Base-by-base conservation (phyloP, 1,140 invertebrate species). In the Neocloeon triangulifer region DNA sequence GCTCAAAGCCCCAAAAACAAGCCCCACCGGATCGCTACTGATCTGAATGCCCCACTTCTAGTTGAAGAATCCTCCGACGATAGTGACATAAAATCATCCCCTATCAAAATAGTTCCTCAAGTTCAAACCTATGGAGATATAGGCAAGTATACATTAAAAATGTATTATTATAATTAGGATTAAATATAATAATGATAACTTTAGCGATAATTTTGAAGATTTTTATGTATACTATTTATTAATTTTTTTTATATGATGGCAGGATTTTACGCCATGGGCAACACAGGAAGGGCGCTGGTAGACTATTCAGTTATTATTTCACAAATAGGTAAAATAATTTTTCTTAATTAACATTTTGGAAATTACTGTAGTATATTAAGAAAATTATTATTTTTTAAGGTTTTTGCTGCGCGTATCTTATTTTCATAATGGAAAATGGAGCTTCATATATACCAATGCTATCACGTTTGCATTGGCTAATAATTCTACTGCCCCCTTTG, bases 81-180 rank as follows among this genome's bases (percentile, higher is more conserved):
- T 14, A 2, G 15, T 21, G 30, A 31, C 2, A 15, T n/a, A 6
- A 20, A 19, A 19, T 19, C n/a, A 10, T 16, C 28, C 4, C 18
- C 12, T 5, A 30, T n/a, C 14, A 17, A 14, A 30, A 16, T 15
- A 4, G n/a, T 9, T 2, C 13, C 19, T 18, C 33, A 40, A 17
- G 51, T 54, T 28, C 33, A 55, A 4, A 48, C 47, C 2, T 56
- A 56, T 44, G 54, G 54, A 20, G 54, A 56, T 42, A 44, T 56
- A 4, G 54, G 53, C 45, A 38, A 42, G 46, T 25, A 10, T 19
- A 22, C 25, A n/a, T 7, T 30, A 14, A 5, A 21, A 20, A 14
- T 32, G 15, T 19, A 6, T 2, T 9, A 14, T 8, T 7, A 20
- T n/a, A 21, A 32, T 21, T 12, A 32, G 5, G 18, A 12, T 32